Evolutionary conservation across 2,888 invertebrate genomes (phyloP).

Genomic region (Unio delphinus): DNA sequence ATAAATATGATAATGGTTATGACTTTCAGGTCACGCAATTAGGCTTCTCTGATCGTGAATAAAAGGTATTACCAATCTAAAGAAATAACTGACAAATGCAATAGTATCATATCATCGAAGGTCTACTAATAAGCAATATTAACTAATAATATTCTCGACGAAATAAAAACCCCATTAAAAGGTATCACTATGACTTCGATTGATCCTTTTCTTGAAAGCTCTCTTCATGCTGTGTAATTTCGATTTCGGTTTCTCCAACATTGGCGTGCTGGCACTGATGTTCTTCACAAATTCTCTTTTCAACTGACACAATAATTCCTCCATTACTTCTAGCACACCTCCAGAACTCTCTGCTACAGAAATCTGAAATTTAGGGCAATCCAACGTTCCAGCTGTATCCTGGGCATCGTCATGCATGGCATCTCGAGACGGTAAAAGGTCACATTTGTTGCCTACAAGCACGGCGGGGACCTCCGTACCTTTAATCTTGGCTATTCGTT

Average conservation of each 20-base stretch:
- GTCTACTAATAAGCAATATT: too few relatives aligned
- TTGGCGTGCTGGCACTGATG: slow-evolving; percentile 36
- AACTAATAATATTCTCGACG: too few relatives aligned
- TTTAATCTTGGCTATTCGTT: slow-evolving; percentile 38
- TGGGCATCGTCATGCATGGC: slow-evolving; percentile 56
- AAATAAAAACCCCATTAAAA: slow-evolving; percentile 20
- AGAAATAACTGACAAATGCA: too few relatives aligned
- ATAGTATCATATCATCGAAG: too few relatives aligned
- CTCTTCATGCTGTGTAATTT: slow-evolving; percentile 64
- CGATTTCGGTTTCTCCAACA: slow-evolving; percentile 43
- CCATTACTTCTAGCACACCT: slow-evolving; percentile 61
- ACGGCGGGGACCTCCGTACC: slow-evolving; percentile 52
- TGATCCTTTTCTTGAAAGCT: slow-evolving; percentile 63
- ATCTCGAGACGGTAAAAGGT: slow-evolving; percentile 54
- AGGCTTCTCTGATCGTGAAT: too few relatives aligned
- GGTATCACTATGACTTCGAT: slow-evolving; percentile 63
- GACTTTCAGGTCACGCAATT: too few relatives aligned
- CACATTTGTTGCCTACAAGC: slow-evolving; percentile 62
- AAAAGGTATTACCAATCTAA: too few relatives aligned
- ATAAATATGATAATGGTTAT: too few relatives aligned
- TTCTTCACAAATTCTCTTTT: slow-evolving; percentile 59
- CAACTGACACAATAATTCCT: slow-evolving; percentile 57
- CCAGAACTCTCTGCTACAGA: slow-evolving; percentile 62
- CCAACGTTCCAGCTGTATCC: slow-evolving; percentile 48
- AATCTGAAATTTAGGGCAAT: slow-evolving; percentile 61